Percentiles rank a stretch among this genome's conserved stretches.
Evolutionary conservation across 2,888 invertebrate genomes (phyloP).

Genomic region (Lasioglossum pauxillum): DNA sequence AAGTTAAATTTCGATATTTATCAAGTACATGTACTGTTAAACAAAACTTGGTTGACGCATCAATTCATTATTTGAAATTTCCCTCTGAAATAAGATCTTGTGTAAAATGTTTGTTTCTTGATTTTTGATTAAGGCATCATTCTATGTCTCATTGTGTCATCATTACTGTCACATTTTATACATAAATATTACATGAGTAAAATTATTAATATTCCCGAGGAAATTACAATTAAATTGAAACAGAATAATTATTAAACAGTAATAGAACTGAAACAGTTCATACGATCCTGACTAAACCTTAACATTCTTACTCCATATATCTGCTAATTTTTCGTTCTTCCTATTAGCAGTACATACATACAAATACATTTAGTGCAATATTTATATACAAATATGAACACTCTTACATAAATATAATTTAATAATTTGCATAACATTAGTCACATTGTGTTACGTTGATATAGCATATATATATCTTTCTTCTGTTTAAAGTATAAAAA

Average conservation of each 20-base stretch:
- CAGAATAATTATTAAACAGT: background rate
- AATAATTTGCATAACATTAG: slow-evolving; percentile 32
- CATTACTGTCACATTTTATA: background rate
- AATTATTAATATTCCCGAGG: background rate
- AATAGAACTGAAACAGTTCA: background rate
- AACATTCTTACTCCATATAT: background rate
- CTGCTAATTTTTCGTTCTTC: background rate
- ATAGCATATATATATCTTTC: background rate
- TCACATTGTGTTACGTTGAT: background rate
- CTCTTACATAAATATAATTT: slow-evolving; percentile 39
- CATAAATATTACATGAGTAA: background rate
- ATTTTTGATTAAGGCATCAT: background rate
- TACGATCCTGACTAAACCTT: background rate
- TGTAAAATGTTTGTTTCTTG: background rate
- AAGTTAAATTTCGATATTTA: background rate
- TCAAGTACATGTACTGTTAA: background rate
- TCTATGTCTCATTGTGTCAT: background rate
- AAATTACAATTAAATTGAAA: background rate
- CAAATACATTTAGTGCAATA: slow-evolving; percentile 12
- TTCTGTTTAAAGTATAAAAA: slow-evolving; percentile 11
- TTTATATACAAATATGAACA: slow-evolving; percentile 45
- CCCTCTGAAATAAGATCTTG: background rate
- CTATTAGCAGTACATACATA: background rate
- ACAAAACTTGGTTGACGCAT: background rate
- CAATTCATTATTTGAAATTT: background rate